phyloP scores from a whole-genome alignment of 2,113 vertebrate genomes.

The Nettapus auritus region DNA sequence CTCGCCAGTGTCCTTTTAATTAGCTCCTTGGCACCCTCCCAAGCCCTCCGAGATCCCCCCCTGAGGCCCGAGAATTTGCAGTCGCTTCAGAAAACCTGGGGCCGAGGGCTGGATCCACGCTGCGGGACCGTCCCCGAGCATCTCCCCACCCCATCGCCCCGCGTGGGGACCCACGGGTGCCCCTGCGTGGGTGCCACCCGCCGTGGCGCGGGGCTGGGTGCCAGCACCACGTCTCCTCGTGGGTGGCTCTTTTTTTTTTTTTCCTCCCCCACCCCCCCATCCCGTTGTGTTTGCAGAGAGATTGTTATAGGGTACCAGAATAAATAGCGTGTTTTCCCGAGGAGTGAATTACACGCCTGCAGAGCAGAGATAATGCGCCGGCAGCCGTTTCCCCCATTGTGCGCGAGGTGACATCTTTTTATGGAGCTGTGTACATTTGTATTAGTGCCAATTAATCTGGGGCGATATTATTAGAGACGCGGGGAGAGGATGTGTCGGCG shows the following conservation, averaged over 20 bases:
- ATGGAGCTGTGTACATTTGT: conserved; percentile 76
- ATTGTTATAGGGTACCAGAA: conserved; percentile 66
- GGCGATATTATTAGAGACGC: conserved; percentile 55
- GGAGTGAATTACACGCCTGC: conserved; percentile 77
- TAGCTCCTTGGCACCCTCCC: neutral
- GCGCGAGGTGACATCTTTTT: conserved; percentile 73
- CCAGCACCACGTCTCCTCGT: neutral
- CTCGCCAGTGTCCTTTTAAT: neutral
- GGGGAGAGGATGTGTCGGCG: neutral
- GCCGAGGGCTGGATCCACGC: rapidly evolving
- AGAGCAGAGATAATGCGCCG: conserved; percentile 72
- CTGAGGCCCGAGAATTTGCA: neutral
- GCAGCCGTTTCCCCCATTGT: conserved; percentile 65
- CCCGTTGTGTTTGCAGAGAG: conserved; percentile 62
- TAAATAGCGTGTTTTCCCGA: conserved; percentile 70
- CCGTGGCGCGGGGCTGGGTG: rapidly evolving
- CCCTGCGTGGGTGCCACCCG: neutral
- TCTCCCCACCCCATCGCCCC: neutral
- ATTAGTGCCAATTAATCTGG: conserved; percentile 78
- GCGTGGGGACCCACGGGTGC: neutral
- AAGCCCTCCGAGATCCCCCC: neutral
- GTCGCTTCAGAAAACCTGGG: rapidly evolving
- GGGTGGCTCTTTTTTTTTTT: neutral
- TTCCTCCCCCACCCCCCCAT: rapidly evolving
- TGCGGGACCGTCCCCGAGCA: rapidly evolving